Conservation (phyloP, 2,797 vertebrate species). For the Acrocephalus scirpaceus region DNA sequence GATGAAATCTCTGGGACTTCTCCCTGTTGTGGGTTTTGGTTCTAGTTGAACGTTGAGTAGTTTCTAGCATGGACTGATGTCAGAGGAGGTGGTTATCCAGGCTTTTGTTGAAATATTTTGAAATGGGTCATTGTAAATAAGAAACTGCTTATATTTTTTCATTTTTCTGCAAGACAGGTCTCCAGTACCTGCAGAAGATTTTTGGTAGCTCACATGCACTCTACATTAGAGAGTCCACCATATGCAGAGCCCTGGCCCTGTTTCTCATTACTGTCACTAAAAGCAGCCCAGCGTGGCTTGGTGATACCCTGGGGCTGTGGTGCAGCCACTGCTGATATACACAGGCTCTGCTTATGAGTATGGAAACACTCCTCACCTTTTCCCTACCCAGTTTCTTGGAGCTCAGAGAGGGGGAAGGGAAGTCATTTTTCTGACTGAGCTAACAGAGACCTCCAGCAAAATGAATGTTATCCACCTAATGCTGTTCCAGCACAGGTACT, state of each 20-base stretch:
- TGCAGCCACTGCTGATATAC: background rate
- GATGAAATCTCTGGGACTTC: background rate
- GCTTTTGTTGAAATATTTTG: background rate
- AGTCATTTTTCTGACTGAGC: background rate
- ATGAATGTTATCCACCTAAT: background rate
- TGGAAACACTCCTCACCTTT: background rate
- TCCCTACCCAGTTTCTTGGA: background rate
- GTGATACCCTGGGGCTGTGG: background rate
- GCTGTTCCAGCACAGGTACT: background rate
- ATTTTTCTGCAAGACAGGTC: background rate
- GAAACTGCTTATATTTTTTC: background rate
- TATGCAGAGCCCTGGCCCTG: background rate
- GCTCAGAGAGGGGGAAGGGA: background rate
- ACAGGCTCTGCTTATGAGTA: background rate
- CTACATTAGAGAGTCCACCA: rapidly evolving
- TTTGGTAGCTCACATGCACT: rapidly evolving
- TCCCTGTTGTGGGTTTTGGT: background rate
- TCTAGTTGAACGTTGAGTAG: background rate
- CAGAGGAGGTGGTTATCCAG: background rate
- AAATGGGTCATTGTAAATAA: background rate
- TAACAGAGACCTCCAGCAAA: slow-evolving; percentile 24
- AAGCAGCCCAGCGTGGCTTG: background rate
- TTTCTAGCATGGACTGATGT: background rate
- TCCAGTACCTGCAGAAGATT: background rate
- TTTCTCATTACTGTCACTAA: background rate